Conservation (phyloP, 2,113 vertebrate species). For the Cairina moschata region DNA sequence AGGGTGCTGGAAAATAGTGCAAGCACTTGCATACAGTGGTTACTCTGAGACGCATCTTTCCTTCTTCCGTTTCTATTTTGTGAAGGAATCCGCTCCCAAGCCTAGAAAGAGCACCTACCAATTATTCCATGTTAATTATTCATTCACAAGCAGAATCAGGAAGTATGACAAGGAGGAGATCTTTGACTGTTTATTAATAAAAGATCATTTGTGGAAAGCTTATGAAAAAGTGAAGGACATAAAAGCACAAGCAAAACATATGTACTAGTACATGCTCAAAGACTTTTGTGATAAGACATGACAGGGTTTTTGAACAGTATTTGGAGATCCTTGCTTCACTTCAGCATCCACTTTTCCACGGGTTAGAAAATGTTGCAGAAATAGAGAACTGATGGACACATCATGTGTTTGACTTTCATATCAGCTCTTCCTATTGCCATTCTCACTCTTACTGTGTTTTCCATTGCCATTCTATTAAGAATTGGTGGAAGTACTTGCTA, state of each 20-base stretch:
- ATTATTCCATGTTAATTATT: constrained; percentile 29
- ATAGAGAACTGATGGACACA: neutral
- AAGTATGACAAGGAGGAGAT: constrained; percentile 27
- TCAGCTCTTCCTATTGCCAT: neutral
- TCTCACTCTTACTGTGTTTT: neutral
- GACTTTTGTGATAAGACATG: neutral
- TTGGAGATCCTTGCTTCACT: neutral
- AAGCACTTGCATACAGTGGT: neutral
- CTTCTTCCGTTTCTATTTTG: neutral
- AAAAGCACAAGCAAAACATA: constrained; percentile 13
- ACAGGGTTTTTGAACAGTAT: neutral
- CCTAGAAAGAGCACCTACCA: neutral
- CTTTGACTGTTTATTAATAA: constrained; percentile 38
- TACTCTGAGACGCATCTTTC: neutral
- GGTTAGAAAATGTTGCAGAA: constrained; percentile 6
- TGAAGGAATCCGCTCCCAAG: neutral
- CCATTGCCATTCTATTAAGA: neutral
- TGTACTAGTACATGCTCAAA: neutral
- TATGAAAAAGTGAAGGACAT: neutral
- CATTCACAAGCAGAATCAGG: constrained; percentile 3
- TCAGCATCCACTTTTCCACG: neutral
- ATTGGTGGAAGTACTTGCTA: neutral
- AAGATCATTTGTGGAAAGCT: neutral
- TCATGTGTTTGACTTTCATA: constrained; percentile 5
- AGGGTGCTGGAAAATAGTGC: neutral